These are phyloP conservation scores for Paralvinella palmiformis DNA, from an alignment of 1,140 invertebrate genomes.

Conservation along the genomic window DNA sequence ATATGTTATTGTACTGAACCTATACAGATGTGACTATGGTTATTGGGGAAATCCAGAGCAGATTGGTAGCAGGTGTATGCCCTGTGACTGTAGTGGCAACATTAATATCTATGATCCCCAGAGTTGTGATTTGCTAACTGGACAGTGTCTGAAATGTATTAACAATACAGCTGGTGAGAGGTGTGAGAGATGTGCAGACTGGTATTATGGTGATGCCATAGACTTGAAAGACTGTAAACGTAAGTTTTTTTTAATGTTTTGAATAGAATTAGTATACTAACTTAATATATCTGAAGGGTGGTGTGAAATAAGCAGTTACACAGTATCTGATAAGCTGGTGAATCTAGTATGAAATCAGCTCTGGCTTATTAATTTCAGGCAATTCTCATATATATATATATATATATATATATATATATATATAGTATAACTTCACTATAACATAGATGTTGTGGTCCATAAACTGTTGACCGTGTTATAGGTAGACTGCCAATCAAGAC, in stretches of 20 bases:
- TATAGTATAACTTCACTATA: too few relatives aligned
- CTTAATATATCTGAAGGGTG: too few relatives aligned
- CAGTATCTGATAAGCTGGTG: too few relatives aligned
- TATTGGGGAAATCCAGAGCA: slow-evolving; percentile 63
- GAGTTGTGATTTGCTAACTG: slow-evolving; percentile 83
- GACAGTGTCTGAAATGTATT: slow-evolving; percentile 79
- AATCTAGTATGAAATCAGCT: too few relatives aligned
- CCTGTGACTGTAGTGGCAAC: slow-evolving; percentile 87
- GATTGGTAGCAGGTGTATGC: slow-evolving; percentile 71
- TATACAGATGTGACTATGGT: slow-evolving; percentile 67
- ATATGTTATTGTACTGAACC: not conserved
- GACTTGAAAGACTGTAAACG: slow-evolving; percentile 51
- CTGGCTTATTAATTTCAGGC: too few relatives aligned
- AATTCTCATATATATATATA: too few relatives aligned
- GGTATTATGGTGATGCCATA: slow-evolving; percentile 86
- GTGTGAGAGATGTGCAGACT: slow-evolving; percentile 79
- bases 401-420: too few relatives aligned
- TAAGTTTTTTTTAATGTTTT: slow-evolving; percentile 7
- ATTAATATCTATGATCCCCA: slow-evolving; percentile 73
- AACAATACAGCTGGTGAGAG: slow-evolving; percentile 83
- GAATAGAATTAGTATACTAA: not conserved
- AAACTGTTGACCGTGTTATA: too few relatives aligned
- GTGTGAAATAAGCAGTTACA: too few relatives aligned
- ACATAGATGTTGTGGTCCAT: too few relatives aligned
- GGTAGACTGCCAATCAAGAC: too few relatives aligned